phyloP scores from a whole-genome alignment of 2,113 vertebrate species.

The chimpanzee (Pan troglodytes) region DNA sequence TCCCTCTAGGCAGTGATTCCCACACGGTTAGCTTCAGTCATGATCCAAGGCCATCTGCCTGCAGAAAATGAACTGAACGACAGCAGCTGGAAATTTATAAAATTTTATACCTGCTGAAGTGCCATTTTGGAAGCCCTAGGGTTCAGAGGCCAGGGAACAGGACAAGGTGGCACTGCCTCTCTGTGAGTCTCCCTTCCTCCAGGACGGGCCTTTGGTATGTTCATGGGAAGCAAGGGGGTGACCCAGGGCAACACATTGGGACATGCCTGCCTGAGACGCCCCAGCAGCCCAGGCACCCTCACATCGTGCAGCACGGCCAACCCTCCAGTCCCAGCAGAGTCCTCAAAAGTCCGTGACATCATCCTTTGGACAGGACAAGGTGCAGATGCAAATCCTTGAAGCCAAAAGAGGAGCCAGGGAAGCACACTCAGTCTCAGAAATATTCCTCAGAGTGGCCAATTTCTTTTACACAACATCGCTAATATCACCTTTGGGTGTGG shows the following conservation, averaged over 20 bases:
- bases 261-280: accelerated
- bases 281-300: not conserved
- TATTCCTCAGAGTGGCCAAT: not conserved
- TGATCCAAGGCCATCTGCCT: not conserved
- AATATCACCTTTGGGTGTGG: not conserved
- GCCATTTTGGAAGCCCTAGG: not conserved
- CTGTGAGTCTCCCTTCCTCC: not conserved
- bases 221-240: not conserved
- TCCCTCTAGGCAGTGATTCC: not conserved
- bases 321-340: not conserved
- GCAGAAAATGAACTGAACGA: not conserved
- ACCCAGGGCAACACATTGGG: not conserved
- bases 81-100: not conserved
- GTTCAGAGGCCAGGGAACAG: not conserved
- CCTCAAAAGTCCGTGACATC: not conserved
- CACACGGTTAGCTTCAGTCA: not conserved
- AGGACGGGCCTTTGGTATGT: not conserved
- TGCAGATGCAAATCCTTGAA: slow-evolving; percentile 39
- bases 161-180: not conserved
- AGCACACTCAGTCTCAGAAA: not conserved
- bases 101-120: not conserved
- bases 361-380: slow-evolving; percentile 48
- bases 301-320: accelerated
- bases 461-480: not conserved
- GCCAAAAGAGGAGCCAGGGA: not conserved